Evolutionary conservation across 1,140 invertebrate genomes (phyloP).

Genomic region (Prorops nasuta): DNA sequence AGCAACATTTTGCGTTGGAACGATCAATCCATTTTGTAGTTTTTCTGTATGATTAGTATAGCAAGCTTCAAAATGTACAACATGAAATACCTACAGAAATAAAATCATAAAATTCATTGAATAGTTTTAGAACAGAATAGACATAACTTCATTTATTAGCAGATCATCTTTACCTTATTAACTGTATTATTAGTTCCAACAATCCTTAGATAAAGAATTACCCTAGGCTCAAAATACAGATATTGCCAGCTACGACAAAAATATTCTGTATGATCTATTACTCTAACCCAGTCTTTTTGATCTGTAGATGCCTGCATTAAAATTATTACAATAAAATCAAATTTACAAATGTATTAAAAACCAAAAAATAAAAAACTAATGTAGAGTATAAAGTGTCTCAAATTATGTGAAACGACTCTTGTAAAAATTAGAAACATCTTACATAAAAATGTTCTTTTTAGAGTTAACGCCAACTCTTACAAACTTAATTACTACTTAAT

Average conservation of each 20-base stretch:
- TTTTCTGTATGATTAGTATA: constrained; percentile 76
- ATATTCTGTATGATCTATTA: constrained; percentile 89
- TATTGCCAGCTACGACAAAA: constrained; percentile 96
- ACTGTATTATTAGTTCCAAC: constrained; percentile 95
- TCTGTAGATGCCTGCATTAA: constrained; percentile 79
- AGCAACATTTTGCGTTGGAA: constrained; percentile 89
- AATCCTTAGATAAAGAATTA: constrained; percentile 86
- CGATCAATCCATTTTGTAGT: constrained; percentile 75
- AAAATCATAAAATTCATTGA: background rate
- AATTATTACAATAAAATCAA: constrained; percentile 6
- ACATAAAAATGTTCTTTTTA: too few species aligned
- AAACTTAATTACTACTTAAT: too few species aligned
- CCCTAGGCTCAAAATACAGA: constrained; percentile 86
- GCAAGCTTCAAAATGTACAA: constrained; percentile 87
- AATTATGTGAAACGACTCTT: background rate
- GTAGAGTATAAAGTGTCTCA: background rate
- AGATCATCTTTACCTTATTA: too few species aligned
- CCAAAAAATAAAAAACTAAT: background rate
- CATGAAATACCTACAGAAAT: constrained; percentile 77
- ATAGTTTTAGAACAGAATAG: too few species aligned
- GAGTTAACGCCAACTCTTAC: too few species aligned
- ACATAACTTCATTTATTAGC: constrained; percentile 4
- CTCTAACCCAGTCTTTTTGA: constrained; percentile 89
- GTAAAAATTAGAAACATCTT: background rate
- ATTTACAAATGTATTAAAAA: constrained; percentile 5